These are phyloP conservation scores for Lepus townsendii DNA, from an alignment of 2,797 vertebrate genomes.

Conservation along the genomic window DNA sequence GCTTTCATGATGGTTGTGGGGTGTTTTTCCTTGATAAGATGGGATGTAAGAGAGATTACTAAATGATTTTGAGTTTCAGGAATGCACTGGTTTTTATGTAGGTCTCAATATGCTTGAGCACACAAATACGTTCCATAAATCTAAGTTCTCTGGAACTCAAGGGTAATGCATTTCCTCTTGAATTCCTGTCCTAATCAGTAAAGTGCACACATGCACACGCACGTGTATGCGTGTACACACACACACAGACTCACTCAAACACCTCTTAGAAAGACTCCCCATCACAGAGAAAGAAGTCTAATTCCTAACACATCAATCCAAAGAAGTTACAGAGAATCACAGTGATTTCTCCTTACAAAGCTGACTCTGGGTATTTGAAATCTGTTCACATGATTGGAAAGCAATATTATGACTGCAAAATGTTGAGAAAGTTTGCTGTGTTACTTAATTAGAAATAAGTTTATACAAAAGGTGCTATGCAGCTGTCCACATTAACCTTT, in stretches of 20 bases:
- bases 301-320: constrained; percentile 42
- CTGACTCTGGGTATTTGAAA: constrained; percentile 51
- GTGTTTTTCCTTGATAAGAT: constrained; percentile 83
- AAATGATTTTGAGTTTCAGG: constrained; percentile 79
- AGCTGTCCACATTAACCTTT: constrained; percentile 73
- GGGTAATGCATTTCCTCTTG: constrained; percentile 77
- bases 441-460: constrained; percentile 66
- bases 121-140: constrained; percentile 82
- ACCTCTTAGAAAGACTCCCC: constrained; percentile 11
- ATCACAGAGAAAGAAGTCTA: constrained; percentile 62
- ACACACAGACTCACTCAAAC: constrained; percentile 36
- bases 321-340: constrained; percentile 54
- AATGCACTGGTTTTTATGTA: constrained; percentile 74
- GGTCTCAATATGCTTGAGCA: constrained; percentile 79
- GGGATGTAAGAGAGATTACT: constrained; percentile 81
- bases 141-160: constrained; percentile 79
- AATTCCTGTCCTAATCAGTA: constrained; percentile 71
- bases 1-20: constrained; percentile 68
- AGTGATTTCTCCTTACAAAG: constrained; percentile 30
- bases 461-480: constrained; percentile 57
- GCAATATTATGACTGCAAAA: constrained; percentile 27
- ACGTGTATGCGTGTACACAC: constrained; percentile 18
- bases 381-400: constrained; percentile 58
- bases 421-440: constrained; percentile 64
- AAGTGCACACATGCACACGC: constrained; percentile 53